Percentiles rank a stretch among this genome's conserved stretches.
Evolutionary conservation across 2,113 vertebrate species (phyloP).

Genomic region (Ciconia boyciana): DNA sequence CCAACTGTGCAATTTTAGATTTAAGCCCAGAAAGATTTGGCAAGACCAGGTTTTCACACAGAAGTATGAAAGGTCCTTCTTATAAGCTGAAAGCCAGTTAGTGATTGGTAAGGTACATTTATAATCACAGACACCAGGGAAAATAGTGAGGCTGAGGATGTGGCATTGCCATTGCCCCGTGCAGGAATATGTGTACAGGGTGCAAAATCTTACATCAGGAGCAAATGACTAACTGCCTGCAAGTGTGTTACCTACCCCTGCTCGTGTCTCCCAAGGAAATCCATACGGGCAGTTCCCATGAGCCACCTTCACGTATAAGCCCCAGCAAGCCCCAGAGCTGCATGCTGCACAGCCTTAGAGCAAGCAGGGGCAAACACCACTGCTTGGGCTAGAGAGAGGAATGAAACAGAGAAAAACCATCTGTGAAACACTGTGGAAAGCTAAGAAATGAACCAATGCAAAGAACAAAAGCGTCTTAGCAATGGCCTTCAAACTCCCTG

Average conservation of each 20-base stretch:
- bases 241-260: neutral
- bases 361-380: neutral
- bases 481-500: neutral
- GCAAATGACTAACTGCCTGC: neutral
- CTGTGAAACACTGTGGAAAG: neutral
- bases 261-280: neutral
- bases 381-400: rapidly evolving
- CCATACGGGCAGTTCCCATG: rapidly evolving
- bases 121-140: neutral
- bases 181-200: neutral
- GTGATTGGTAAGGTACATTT: neutral
- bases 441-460: neutral
- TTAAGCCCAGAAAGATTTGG: neutral
- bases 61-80: neutral
- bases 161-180: neutral
- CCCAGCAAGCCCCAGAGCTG: neutral
- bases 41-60: neutral
- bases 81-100: neutral
- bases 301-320: rapidly evolving
- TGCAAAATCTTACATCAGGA: neutral
- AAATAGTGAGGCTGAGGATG: neutral
- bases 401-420: neutral
- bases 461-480: neutral
- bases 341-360: neutral
- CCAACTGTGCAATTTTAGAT: neutral